Evolutionary conservation across 2,113 vertebrate genomes (phyloP), one percentile per base, ranked within the genome.

Genomic region (Pollachius pollachius): DNA sequence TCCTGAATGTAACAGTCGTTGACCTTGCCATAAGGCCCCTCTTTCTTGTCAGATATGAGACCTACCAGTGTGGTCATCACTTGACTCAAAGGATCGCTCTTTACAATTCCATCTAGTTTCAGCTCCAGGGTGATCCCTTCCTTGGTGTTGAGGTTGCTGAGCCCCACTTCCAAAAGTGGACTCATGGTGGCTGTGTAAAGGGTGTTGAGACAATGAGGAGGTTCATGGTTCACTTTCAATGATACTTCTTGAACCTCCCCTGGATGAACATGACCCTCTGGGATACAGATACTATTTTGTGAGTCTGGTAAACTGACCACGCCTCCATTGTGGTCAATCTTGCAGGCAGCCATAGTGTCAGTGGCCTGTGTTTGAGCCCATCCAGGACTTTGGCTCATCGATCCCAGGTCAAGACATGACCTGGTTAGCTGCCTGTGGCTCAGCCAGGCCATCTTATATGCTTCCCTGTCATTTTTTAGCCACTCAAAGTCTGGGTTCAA

Each of bases 361-460:
- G 94, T 90, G 65, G 94, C 93, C 85, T 99, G 97, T 0, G 96
- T 99, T 87, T 99, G 97, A 68, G 95, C 94, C 97, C 97, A 99
- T 15, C 97, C 97, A 2, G 90, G 95, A 76, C 93, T 97, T 64
- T 95, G 94, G 77, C 93, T 95, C 72, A 96, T 94, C 67, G 92
- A 82, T 71, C 94, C 94, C 67, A 98, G 89, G 89, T 98, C 94
- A 64, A 98, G 74, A 66, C 96, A 98, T 21, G 97, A 98, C 3
- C 95, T 91, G 0, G 96, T 95, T 13, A 99, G 87, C 70, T 98
- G 96, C 48, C 95, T 91, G 65, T 96, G 96, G 85, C 93, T 98
- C 84, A 99, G 68, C 97, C 97, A 99, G 69, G 96, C 96, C 93
- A 95, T 94, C 82, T 93, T 98, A 79, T 98, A 97, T 60, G 97